These are phyloP conservation scores for Globodera rostochiensis DNA, from an alignment of 1,140 invertebrate genomes.

Conservation along the genomic window DNA sequence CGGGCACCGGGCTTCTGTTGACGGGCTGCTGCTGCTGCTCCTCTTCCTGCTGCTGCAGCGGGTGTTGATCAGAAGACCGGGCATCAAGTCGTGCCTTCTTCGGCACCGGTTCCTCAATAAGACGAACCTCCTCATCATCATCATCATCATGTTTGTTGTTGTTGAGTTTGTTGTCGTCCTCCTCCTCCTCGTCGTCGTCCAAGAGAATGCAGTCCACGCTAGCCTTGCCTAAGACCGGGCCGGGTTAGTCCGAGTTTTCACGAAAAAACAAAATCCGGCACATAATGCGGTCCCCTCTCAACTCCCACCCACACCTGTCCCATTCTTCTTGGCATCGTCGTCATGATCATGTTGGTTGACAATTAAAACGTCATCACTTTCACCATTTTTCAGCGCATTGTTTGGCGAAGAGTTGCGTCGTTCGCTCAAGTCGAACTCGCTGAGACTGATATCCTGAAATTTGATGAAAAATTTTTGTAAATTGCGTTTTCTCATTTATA, in stretches of 20 bases:
- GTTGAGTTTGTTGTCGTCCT: too few species aligned
- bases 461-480: too few species aligned
- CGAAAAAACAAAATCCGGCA: too few species aligned
- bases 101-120: slow-evolving; percentile 43
- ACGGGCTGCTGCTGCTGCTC: slow-evolving; percentile 15
- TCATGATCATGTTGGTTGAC: background rate
- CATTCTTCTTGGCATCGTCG: background rate
- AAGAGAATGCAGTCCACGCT: background rate
- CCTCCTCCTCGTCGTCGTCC: background rate
- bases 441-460: too few species aligned
- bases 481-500: too few species aligned
- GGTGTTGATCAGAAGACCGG: slow-evolving; percentile 2
- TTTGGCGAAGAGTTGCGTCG: too few species aligned
- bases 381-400: too few species aligned
- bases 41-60: background rate
- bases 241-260: too few species aligned
- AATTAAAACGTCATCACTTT: background rate
- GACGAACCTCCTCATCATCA: slow-evolving; percentile 49
- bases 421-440: too few species aligned
- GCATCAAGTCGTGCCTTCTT: slow-evolving; percentile 27
- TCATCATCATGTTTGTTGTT: slow-evolving; percentile 32
- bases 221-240: background rate
- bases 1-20: slow-evolving; percentile 43
- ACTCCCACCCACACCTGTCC: background rate
- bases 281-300: too few species aligned